Conservation (phyloP, 1,140 invertebrate species). For the Ooceraea biroi region DNA sequence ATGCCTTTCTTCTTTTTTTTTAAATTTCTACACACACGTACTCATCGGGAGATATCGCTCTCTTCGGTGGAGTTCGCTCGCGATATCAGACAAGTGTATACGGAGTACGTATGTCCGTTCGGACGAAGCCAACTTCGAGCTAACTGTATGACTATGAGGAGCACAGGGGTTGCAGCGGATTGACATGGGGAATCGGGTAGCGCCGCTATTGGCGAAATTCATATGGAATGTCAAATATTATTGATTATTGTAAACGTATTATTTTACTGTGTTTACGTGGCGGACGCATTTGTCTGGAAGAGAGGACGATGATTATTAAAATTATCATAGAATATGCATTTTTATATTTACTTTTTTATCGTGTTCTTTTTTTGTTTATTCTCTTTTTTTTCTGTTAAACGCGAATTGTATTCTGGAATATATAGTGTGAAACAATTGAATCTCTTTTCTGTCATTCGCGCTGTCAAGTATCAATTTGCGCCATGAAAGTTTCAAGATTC, state of each 20-base stretch:
- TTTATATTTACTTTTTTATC: background rate
- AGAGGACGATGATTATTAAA: background rate
- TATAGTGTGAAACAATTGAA: background rate
- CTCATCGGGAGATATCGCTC: slow-evolving; percentile 38
- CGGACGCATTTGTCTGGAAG: background rate
- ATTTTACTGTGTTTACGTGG: slow-evolving; percentile 14
- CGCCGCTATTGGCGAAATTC: slow-evolving; percentile 40
- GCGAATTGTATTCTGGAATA: no score
- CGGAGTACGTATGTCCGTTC: slow-evolving; percentile 7
- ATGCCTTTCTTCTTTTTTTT: background rate
- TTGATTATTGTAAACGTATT: slow-evolving; percentile 41
- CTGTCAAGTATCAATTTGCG: slow-evolving; percentile 11
- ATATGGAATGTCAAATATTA: slow-evolving; percentile 50
- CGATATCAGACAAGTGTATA: slow-evolving; percentile 37
- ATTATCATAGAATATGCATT: background rate
- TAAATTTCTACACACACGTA: background rate
- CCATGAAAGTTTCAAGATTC: background rate
- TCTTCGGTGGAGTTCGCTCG: slow-evolving; percentile 26
- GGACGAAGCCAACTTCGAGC: slow-evolving; percentile 27
- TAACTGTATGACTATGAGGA: slow-evolving; percentile 35
- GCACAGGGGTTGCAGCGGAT: background rate
- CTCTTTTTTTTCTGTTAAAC: background rate
- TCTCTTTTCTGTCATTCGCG: background rate
- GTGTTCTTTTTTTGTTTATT: no score
- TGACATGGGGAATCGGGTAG: slow-evolving; percentile 2